Conservation (phyloP, 2,113 vertebrate genomes). For the Microtus montanus region DNA sequence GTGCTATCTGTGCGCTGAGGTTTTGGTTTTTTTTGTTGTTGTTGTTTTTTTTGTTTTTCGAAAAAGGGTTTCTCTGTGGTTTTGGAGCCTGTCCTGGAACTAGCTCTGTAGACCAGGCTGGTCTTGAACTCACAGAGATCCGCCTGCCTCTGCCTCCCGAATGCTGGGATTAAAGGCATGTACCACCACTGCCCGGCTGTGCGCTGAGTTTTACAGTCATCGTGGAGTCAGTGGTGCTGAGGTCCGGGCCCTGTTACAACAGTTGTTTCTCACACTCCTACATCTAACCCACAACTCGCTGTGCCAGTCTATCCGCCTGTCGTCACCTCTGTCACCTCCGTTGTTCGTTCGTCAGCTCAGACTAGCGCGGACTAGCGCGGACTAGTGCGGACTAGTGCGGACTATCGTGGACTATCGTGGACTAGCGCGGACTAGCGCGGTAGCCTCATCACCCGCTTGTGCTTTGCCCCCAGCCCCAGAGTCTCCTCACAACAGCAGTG, state of each 20-base stretch:
- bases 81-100: no score
- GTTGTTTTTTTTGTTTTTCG: no score
- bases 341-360: not conserved
- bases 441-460: not conserved
- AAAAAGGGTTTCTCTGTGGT: no score
- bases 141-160: no score
- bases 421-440: accelerated
- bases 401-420: no score
- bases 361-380: no score
- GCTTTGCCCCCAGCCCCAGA: accelerated
- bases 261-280: conserved; percentile 29
- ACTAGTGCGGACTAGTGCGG: accelerated
- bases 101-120: no score
- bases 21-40: no score
- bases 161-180: no score
- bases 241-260: not conserved
- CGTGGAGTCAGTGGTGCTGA: not conserved
- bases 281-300: not conserved
- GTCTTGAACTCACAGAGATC: no score
- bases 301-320: not conserved
- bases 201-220: not conserved
- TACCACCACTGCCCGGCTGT: no score
- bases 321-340: not conserved
- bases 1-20: not conserved
- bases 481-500: not conserved